Evolutionary conservation across 2,797 vertebrate species (phyloP).

Genomic region (Hippopotamyrus pictus): DNA sequence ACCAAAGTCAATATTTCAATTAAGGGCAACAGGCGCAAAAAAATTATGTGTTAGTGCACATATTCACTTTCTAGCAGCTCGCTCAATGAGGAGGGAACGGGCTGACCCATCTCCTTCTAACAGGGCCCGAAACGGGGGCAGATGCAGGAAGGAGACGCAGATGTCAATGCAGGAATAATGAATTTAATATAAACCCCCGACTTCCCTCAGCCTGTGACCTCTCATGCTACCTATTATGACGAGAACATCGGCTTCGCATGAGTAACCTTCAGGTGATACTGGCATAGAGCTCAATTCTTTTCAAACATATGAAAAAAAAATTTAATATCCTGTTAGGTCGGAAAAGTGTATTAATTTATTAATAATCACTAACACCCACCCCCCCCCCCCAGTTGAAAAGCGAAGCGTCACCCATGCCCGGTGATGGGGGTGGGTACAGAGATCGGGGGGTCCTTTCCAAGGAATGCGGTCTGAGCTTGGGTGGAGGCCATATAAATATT

Average conservation of each 20-base stretch:
- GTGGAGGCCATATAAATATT: constrained; percentile 70
- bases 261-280: neutral
- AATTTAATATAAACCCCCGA: neutral
- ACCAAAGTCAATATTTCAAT: neutral
- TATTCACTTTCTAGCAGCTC: neutral
- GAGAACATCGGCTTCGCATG: neutral
- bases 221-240: neutral
- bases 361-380: neutral
- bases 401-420: neutral
- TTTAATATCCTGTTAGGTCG: neutral
- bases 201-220: neutral
- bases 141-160: neutral
- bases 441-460: constrained; percentile 48
- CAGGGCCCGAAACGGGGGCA: neutral
- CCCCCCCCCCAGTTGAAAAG: neutral
- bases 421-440: neutral
- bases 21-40: neutral
- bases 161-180: neutral
- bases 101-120: neutral
- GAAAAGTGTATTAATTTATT: neutral
- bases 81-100: neutral
- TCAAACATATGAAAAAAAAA: neutral
- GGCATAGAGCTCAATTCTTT: neutral
- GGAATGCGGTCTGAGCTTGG: constrained; percentile 71
- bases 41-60: neutral